Evolutionary conservation across 2,888 invertebrate genomes (phyloP).

Genomic region (Ramazzottius varieornatus): DNA sequence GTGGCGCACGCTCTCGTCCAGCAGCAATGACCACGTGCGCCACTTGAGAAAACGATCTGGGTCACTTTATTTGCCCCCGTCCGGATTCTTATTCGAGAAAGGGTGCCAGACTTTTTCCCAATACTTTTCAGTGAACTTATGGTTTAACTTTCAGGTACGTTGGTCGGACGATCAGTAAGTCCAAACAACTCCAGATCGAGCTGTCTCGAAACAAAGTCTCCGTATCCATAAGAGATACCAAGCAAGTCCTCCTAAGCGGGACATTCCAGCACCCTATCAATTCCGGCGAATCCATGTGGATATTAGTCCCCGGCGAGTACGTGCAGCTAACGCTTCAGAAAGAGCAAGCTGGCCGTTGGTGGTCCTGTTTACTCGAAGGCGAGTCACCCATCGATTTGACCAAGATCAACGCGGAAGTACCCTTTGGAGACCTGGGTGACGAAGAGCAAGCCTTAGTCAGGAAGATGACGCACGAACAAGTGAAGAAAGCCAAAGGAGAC

Average conservation of each 20-base stretch:
- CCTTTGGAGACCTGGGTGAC: not conserved
- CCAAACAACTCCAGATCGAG: not conserved
- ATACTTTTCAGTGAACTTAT: too few species aligned
- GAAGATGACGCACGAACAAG: not conserved
- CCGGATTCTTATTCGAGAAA: too few species aligned
- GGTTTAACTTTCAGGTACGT: too few species aligned
- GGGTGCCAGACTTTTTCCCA: too few species aligned
- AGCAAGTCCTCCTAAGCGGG: not conserved
- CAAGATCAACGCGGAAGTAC: not conserved
- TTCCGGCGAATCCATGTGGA: conserved; percentile 1
- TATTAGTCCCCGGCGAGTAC: not conserved
- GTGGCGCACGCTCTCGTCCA: too few species aligned
- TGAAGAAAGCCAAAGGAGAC: not conserved
- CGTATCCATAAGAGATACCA: not conserved
- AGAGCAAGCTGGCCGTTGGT: not conserved
- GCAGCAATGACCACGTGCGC: too few species aligned
- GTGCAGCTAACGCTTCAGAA: not conserved
- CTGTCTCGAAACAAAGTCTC: not conserved
- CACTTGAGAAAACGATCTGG: too few species aligned
- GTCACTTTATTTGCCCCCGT: too few species aligned
- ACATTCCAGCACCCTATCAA: not conserved
- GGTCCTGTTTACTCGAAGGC: not conserved
- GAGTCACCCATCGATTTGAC: not conserved
- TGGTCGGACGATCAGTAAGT: not conserved
- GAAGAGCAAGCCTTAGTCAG: not conserved